Base-by-base conservation (phyloP, 1,140 invertebrate genomes). In the Heliconius congener region DNA sequence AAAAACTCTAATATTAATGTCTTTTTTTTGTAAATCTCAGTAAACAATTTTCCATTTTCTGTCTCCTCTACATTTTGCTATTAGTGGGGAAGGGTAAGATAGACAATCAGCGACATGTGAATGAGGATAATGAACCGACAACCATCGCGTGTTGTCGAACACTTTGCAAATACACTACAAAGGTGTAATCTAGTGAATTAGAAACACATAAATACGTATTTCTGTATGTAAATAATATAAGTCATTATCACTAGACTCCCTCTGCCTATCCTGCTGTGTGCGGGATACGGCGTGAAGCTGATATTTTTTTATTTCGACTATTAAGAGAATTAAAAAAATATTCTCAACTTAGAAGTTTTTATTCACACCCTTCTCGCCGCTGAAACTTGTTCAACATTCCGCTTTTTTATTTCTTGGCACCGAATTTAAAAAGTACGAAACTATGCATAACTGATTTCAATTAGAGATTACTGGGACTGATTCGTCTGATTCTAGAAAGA, bases 361-460 rank as follows among this genome's bases (percentile, higher is more conserved):
- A 60, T 13, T 60, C n/a, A 13, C 55, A 19, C 55, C 55, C 9
- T 60, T 11, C 1, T 60, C 55, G 55, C 55, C 55, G 55, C n/a
- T 60, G n/a, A 60, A 60, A 60, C 55, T 60, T 60, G 55, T 60
- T 23, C 55, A 23, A 60, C 55, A 23, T 27, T 23, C 55, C n/a
- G 55, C 8, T 60, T n/a, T 60, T 60, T 60, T 60, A 60, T 60
- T 60, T 60, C 55, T 60, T 60, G 19, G 55, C 55, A 60, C 19
- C 55, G 55, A 60, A 60, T 60, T 60, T 60, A 11, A 60, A 60
- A 60, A 60, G 55, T 23, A 60, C 55, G n/a, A 60, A n/a, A 60
- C 55, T 60, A 60, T 60, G 55, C 55, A 60, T 60, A 60, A 23
- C 55, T 23, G n/a, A 60, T 27, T 60, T 60, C 19, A 60, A 60